Evolutionary conservation across 2,797 vertebrate species (phyloP).

Genomic region (Diplodus puntazzo): DNA sequence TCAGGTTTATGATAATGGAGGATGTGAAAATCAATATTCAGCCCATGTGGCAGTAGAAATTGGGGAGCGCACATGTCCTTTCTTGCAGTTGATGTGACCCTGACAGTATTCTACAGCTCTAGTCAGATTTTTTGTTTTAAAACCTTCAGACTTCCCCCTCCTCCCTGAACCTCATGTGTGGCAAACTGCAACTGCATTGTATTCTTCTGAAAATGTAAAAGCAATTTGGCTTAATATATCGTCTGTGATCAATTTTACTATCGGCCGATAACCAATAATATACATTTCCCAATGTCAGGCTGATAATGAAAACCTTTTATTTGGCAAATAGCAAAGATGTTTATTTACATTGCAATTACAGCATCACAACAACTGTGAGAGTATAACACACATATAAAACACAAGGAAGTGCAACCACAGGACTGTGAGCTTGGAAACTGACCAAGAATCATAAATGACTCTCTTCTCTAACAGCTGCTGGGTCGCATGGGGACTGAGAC

Average conservation of each 20-base stretch:
- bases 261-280: no score
- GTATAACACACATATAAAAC: neutral
- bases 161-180: no score
- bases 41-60: accelerated
- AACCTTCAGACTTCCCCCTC: no score
- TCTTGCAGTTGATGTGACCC: no score
- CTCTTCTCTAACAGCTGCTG: slow-evolving; percentile 80
- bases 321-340: neutral
- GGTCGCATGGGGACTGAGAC: slow-evolving; percentile 88
- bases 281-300: no score
- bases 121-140: no score
- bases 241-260: no score
- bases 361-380: neutral
- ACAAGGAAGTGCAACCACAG: neutral
- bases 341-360: neutral
- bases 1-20: neutral
- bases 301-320: neutral
- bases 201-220: no score
- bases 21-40: neutral
- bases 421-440: neutral
- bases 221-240: no score
- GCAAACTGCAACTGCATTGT: no score
- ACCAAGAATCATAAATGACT: neutral
- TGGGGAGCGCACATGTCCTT: no score
- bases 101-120: no score